These are phyloP conservation scores for Lethenteron camtschaticum DNA, from an alignment of 2,113 vertebrate genomes.

Conservation along the genomic window DNA sequence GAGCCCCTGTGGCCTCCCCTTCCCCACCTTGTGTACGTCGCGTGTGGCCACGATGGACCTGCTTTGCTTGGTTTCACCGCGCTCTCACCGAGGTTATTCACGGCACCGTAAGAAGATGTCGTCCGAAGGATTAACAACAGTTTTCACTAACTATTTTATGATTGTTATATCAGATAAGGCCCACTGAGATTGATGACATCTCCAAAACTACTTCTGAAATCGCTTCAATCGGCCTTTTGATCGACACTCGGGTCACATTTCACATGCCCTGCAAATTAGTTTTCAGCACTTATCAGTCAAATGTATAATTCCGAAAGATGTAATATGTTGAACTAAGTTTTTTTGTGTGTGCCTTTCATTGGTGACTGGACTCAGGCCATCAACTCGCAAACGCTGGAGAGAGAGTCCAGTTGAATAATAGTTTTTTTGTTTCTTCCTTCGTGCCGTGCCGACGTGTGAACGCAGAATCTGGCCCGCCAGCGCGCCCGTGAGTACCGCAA, in stretches of 20 bases:
- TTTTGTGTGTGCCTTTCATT: neutral
- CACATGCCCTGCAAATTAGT: too few species aligned
- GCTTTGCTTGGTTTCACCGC: neutral
- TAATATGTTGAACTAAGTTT: too few species aligned
- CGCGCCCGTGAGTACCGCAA: slow-evolving; percentile 11
- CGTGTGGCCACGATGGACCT: neutral
- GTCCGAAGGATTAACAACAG: too few species aligned
- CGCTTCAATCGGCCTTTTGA: too few species aligned
- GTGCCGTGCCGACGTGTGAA: slow-evolving; percentile 36
- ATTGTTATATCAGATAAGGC: too few species aligned
- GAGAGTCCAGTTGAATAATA: slow-evolving; percentile 7
- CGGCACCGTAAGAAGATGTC: neutral
- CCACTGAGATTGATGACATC: too few species aligned
- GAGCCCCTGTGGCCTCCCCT: neutral
- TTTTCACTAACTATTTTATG: too few species aligned
- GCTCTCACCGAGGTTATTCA: slow-evolving; percentile 1
- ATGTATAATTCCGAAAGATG: too few species aligned
- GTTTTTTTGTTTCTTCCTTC: slow-evolving; percentile 8
- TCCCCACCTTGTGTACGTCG: neutral
- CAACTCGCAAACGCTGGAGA: too few species aligned
- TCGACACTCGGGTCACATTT: too few species aligned
- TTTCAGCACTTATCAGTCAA: too few species aligned
- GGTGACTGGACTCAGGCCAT: neutral
- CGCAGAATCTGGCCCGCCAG: slow-evolving; percentile 39
- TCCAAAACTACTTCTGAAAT: too few species aligned